A percentile compares a stretch with the other conserved stretches of the same genome.
These are phyloP conservation scores for Ostrea edulis DNA, from an alignment of 1,140 invertebrate species.

Conservation along the genomic window DNA sequence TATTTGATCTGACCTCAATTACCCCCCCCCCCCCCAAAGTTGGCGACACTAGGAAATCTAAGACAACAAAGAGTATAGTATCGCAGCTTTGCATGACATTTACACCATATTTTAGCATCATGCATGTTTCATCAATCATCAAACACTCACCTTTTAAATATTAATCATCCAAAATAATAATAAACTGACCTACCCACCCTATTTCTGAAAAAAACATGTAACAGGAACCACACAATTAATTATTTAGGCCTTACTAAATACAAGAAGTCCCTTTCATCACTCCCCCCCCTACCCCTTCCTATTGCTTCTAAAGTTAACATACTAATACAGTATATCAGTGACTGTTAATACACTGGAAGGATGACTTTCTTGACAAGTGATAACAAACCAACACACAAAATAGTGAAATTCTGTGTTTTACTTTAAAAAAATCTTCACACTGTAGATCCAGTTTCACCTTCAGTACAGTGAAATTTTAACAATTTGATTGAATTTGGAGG, in stretches of 20 bases:
- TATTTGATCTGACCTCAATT: too few species aligned
- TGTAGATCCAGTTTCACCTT: not conserved
- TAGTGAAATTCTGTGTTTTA: slow-evolving; percentile 16
- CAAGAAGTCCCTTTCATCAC: not conserved
- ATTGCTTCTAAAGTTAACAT: not conserved
- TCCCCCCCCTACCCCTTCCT: not conserved
- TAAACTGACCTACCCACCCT: too few species aligned
- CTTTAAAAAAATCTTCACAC: not conserved
- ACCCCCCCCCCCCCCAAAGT: too few species aligned
- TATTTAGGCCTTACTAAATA: not conserved
- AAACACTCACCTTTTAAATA: too few species aligned
- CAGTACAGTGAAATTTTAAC: not conserved
- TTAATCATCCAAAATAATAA: too few species aligned
- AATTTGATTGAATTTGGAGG: not conserved
- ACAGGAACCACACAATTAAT: too few species aligned
- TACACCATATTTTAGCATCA: too few species aligned
- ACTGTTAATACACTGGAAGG: slow-evolving; percentile 31
- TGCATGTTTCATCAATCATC: too few species aligned
- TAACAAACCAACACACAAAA: slow-evolving; percentile 19
- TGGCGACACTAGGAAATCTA: too few species aligned
- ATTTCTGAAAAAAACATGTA: too few species aligned
- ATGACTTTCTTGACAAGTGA: slow-evolving; percentile 20
- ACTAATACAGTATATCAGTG: slow-evolving; percentile 1
- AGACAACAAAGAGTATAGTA: too few species aligned
- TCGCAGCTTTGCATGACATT: too few species aligned